Base-by-base conservation (phyloP, 2,113 vertebrate genomes). In the Atrichornis clamosus region DNA sequence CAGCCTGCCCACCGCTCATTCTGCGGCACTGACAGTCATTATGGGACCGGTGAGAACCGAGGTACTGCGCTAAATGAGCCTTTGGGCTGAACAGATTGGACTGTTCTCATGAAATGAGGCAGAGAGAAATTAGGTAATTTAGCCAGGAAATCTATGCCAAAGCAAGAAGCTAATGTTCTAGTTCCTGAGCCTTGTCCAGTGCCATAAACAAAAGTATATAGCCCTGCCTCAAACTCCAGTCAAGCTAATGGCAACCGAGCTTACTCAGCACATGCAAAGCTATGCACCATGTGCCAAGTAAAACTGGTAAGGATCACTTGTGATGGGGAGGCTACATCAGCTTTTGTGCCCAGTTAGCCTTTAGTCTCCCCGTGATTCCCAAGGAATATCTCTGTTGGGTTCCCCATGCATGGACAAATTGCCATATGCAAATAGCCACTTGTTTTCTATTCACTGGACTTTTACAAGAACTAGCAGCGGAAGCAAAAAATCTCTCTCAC, bases 51-150 rank as follows among this genome's bases (percentile, higher is more conserved):
- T 97, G 96, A 97, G 94, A 97, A 97, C 96, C 13, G 2, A 94
- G 92, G 92, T 94, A 87, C 94, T 83, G 75, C 79, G 79, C 72
- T 95, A 94, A 97, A 97, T 53, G 70, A 95, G 96, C 67, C 67
- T 88, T 95, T 95, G 88, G 59, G 59, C 69, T 95, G 87, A 96
- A 93, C 88, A 94, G 88, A 97, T 97, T 95, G 87, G 90, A 94
- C 96, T 97, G 96, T 97, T 97, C 94, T 97, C 77, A 97, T 94
- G 96, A 97, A 97, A 96, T 97, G 95, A 97, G 90, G 96, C 96
- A 94, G 95, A 95, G 55, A 93, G 96, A 95, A 97, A 95, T 93
- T 67, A 94, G 96, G 95, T 77, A 80, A 93, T 96, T 93, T 94
- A 95, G 94, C 92, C 96, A 96, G 80, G 90, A 96, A 96, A 95